Conservation (phyloP, 2,888 invertebrate species). For the Cataglyphis cursor region DNA sequence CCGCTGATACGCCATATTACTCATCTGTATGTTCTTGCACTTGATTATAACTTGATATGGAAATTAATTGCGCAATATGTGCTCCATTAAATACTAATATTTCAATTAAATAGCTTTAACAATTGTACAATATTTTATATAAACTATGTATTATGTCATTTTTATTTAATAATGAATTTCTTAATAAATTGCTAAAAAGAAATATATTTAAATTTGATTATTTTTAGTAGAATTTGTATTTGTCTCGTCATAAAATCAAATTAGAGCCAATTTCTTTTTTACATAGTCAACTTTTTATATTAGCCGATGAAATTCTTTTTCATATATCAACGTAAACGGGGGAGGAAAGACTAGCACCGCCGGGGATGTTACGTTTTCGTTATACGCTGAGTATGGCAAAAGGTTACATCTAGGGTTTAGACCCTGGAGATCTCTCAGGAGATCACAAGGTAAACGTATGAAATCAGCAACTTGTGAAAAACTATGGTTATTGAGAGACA, state of each 20-base stretch:
- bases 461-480: constrained; percentile 55
- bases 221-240: not conserved
- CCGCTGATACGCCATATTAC: not conserved
- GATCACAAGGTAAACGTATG: constrained; percentile 42
- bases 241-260: not conserved
- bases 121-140: not conserved
- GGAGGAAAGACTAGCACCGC: no score
- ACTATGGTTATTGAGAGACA: constrained; percentile 12
- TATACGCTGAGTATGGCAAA: not conserved
- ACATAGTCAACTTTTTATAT: not conserved
- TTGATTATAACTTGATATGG: constrained; percentile 18
- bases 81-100: not conserved
- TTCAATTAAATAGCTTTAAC: not conserved
- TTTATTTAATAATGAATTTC: no score
- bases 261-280: not conserved
- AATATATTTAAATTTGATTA: not conserved
- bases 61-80: not conserved
- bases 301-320: not conserved
- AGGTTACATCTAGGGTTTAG: not conserved
- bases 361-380: not conserved
- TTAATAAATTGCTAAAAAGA: not conserved
- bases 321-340: not conserved
- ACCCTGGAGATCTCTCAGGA: constrained; percentile 7
- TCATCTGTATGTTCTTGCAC: not conserved
- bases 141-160: not conserved